Evolutionary conservation across 2,888 invertebrate species (phyloP), one percentile per base, ranked within the genome.

Genomic region (Globia sparganii): DNA sequence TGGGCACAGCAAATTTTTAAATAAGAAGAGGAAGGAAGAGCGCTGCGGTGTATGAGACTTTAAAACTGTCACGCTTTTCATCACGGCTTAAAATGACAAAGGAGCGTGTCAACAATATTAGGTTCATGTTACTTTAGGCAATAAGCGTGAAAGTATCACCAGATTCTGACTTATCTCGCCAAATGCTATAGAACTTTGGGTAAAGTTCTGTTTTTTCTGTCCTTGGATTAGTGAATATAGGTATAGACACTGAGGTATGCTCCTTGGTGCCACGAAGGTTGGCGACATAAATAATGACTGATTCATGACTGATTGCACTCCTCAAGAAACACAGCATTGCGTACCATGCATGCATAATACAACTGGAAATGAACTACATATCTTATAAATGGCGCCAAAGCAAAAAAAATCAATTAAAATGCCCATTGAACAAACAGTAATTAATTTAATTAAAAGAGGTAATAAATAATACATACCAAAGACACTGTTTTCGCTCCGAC

Each of bases 401-500:
- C 21, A 53, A 59, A 13, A 67, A 77, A 43, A 65, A 79, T 62
- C 53, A 53, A 75, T 68, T 34, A 71, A 56, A 56, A 37, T 25
- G 1, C 21, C 53, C 56, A 72, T 62, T 75, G 43, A 64, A 71
- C 43, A 81, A 66, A 58, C 59, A 37, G 11, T 34, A 86, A 86
- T 81, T 77, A 77, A 85, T 79, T 75, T n/a, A 73, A 72, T 82
- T 85, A 73, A 72, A 68, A 37, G 25, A 59, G 40, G 61, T 59
- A 67, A 82, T 85, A 82, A 79, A 75, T 73, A 86, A 68, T 75
- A 71, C 65, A 67, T 76, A 25, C 75, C 72, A 64, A 49, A 83
- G 77, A 68, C 73, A 71, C 64, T 75, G 66, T 78, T 86, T 87
- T 86, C 73, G 70, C 81, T 77, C 28, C 34, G 56, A 78, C 75